phyloP scores from a whole-genome alignment of 2,113 vertebrate species.

The Toxotes chatareus region DNA sequence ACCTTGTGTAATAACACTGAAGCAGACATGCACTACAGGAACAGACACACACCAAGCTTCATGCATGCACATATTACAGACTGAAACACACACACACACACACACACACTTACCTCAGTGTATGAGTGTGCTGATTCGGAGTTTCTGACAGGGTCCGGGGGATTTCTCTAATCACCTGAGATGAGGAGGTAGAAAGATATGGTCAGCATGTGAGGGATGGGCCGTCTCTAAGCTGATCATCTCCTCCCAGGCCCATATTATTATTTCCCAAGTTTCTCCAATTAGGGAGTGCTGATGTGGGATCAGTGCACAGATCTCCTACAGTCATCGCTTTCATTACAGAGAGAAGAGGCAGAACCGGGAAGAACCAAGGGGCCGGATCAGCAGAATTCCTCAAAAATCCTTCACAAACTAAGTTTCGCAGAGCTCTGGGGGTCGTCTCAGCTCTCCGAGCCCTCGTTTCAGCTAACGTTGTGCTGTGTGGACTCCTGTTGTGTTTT shows the following conservation, averaged over 20 bases:
- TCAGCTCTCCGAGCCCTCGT: conserved; percentile 22
- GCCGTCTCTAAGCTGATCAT: conserved; percentile 57
- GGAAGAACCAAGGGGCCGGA: conserved; percentile 36
- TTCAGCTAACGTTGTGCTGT: conserved; percentile 17
- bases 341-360: background rate
- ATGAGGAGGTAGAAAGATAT: conserved; percentile 60
- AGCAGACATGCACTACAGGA: background rate
- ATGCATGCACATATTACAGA: conserved; percentile 16
- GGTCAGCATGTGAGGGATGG: conserved; percentile 66
- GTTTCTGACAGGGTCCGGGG: conserved; percentile 70
- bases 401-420: conserved; percentile 17
- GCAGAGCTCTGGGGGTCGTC: conserved; percentile 6
- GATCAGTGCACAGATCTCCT: conserved; percentile 41
- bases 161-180: conserved; percentile 77
- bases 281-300: conserved; percentile 58
- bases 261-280: conserved; percentile 59
- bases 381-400: conserved; percentile 57
- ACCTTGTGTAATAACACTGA: background rate
- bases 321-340: conserved; percentile 47
- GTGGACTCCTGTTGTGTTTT: conserved; percentile 34
- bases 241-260: conserved; percentile 30
- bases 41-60: conserved; percentile 4
- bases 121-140: conserved; percentile 72
- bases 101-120: conserved; percentile 69
- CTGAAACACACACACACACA: background rate